These are phyloP conservation scores for Manis javanica DNA, from an alignment of 2,797 vertebrate species.

Conservation along the genomic window DNA sequence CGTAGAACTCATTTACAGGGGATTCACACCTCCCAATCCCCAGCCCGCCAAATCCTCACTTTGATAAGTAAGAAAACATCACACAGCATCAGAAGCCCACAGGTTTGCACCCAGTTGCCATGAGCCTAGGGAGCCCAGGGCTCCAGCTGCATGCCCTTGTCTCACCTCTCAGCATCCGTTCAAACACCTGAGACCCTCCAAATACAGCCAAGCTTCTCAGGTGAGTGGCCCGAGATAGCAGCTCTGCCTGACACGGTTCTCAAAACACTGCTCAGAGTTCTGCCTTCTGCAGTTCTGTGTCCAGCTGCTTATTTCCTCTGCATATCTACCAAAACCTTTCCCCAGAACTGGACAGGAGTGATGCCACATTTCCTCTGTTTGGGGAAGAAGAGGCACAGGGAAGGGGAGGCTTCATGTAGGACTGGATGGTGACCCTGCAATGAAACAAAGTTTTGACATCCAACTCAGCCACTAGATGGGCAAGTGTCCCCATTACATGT, in stretches of 20 bases:
- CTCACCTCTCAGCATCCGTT: not conserved
- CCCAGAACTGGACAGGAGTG: not conserved
- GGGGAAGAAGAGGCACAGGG: not conserved
- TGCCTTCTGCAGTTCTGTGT: not conserved
- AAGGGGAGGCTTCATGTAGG: not conserved
- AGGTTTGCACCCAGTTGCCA: not conserved
- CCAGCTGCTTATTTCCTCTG: not conserved
- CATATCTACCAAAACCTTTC: not conserved
- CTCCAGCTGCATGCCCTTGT: not conserved
- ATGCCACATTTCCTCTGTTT: not conserved
- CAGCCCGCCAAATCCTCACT: not conserved
- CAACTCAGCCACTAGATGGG: not conserved
- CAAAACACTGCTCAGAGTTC: not conserved
- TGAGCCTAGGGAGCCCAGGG: not conserved
- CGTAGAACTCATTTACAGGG: not conserved
- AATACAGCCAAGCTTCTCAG: not conserved
- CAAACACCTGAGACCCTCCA: not conserved
- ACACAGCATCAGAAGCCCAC: not conserved
- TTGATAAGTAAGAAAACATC: not conserved
- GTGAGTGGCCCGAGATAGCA: not conserved
- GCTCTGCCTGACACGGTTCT: not conserved
- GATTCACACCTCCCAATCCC: not conserved
- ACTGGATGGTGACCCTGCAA: not conserved
- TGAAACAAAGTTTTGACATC: not conserved
- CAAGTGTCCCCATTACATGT: not conserved